phyloP scores from a whole-genome alignment of 2,888 invertebrate species.

The Epistrophella euchroma region DNA sequence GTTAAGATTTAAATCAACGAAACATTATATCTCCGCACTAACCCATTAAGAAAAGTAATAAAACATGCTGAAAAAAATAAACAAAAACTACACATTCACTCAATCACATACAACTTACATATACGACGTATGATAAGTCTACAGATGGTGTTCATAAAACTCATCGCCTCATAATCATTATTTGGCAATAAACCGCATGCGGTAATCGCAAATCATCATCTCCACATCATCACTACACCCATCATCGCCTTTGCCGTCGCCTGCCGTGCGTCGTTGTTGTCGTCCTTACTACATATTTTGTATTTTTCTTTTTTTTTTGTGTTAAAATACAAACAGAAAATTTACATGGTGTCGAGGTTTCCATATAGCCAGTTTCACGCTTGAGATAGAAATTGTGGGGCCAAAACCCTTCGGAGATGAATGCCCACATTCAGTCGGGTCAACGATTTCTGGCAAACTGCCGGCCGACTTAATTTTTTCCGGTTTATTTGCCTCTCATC shows the following conservation, averaged over 20 bases:
- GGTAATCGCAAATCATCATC: constrained; percentile 75
- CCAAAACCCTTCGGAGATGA: constrained; percentile 49
- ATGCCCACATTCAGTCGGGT: constrained; percentile 71
- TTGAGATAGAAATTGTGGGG: constrained; percentile 32
- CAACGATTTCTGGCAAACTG: constrained; percentile 76
- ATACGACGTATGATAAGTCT: constrained; percentile 12
- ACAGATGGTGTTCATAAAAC: constrained; percentile 67
- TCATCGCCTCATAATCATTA: constrained; percentile 70
- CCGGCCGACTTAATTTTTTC: constrained; percentile 61
- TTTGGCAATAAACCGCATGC: constrained; percentile 74
- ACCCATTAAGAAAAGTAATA: constrained; percentile 66
- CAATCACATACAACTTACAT: constrained; percentile 16
- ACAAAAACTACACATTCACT: constrained; percentile 42
- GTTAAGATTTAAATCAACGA: neutral
- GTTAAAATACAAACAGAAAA: constrained; percentile 36
- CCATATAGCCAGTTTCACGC: constrained; percentile 71
- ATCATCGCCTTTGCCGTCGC: neutral
- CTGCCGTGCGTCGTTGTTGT: too few species aligned
- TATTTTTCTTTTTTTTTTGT: neutral
- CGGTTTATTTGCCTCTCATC: constrained; percentile 41
- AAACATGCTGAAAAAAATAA: constrained; percentile 24
- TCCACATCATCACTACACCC: constrained; percentile 48
- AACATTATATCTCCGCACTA: constrained; percentile 57
- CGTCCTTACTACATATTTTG: neutral
- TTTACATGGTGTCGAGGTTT: constrained; percentile 71